Conservation (phyloP, 2,113 vertebrate species). For the Cebidichthys violaceus region DNA sequence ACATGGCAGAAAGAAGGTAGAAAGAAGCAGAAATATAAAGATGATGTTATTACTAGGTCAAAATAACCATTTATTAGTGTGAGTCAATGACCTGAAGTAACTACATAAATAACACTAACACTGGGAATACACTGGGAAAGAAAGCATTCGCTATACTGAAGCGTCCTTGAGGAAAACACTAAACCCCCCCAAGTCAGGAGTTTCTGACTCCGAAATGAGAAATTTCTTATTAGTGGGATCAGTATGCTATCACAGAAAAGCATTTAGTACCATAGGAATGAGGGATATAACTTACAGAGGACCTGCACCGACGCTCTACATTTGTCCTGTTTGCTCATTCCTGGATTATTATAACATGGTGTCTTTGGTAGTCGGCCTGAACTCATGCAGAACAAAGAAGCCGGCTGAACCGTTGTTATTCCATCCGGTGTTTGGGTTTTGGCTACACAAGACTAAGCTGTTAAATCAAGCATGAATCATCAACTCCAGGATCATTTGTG, state of each 20-base stretch:
- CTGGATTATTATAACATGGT: conserved; percentile 36
- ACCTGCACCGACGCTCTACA: not conserved
- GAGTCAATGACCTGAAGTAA: no score
- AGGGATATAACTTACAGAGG: not conserved
- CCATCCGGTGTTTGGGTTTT: conserved; percentile 34
- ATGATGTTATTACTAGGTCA: no score
- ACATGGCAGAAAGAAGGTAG: no score
- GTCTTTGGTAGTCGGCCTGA: conserved; percentile 38
- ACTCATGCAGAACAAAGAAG: conserved; percentile 40
- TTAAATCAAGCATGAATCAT: conserved; percentile 60
- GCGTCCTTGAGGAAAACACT: not conserved
- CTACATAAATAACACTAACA: no score
- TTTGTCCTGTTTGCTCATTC: conserved; percentile 22
- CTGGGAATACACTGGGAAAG: not conserved
- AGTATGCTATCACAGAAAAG: conserved; percentile 17
- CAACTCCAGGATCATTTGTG: conserved; percentile 46
- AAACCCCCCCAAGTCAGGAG: not conserved
- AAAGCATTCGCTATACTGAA: not conserved
- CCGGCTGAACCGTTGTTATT: conserved; percentile 51
- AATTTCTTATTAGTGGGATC: not conserved
- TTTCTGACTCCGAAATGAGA: not conserved
- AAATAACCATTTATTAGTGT: not conserved
- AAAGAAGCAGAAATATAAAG: no score
- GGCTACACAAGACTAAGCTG: conserved; percentile 48
- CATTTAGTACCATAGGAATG: not conserved